Evolutionary conservation across 2,113 vertebrate genomes (phyloP), one percentile per base, ranked within the genome.

Genomic region (Siniperca knerii): DNA sequence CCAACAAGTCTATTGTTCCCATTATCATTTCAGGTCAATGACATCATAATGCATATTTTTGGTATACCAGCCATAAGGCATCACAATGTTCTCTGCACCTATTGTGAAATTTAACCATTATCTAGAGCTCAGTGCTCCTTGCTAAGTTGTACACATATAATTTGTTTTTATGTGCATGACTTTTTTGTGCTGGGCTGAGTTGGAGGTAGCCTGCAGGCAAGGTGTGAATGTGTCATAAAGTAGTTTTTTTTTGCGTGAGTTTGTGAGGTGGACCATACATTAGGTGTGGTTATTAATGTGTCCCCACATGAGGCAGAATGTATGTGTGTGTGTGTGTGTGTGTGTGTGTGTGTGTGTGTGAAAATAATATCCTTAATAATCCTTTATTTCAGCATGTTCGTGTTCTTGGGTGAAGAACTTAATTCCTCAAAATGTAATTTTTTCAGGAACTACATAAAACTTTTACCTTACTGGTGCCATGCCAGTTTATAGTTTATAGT

Each of bases 151-250:
- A 57, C 57, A 44, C 46, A 70, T 72, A 61, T 71, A 15, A 87
- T 87, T 82, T 79, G 61, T 75, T 64, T 81, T 78, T 81, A 71
- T 77, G 67, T 70, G 35, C 42, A 16, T 67, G 13, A 13, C 33
- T 55, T 57, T 54, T 77, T 42, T 62, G 57, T 79, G 54, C 62
- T 77, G 8, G 29, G n/a, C 33, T 72, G 48, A 83, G 71, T 64
- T 46, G 71, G n/a, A 74, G 52, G 15, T 81, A 78, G 77, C 80
- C 83, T 79, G 64, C 67, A 67, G 85, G 57, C 60, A 18, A 77
- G 50, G 72, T 83, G 76, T 75, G 83, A 77, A 79, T 66, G 71
- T 86, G 68, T 70, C 83, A 77, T 86, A 77, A 84, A 82, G 64
- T 67, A 57, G n/a, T 29, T 29, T 29, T 29, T 29, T 29, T 29